Evolutionary conservation across 2,888 invertebrate species (phyloP), one percentile per base, ranked within the genome.

Genomic region (Ceraclea dissimilis): DNA sequence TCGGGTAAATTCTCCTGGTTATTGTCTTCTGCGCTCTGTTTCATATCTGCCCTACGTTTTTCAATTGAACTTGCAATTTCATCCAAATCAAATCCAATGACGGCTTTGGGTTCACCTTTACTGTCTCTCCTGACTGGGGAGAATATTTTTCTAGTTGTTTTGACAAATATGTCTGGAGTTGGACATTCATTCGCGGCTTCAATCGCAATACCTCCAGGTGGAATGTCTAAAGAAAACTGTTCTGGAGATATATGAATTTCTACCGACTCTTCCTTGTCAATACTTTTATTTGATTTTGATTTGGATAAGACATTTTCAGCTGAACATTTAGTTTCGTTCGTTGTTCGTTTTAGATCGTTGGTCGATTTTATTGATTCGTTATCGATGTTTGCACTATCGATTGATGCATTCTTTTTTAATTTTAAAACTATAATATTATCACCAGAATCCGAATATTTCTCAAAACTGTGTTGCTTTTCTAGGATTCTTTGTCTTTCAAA

Each of bases 81-180:
- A 65, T 71, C 72, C 0, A 74, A 70, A 33, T 72, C 67, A 22
- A 72, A 68, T 47, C 74, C 75, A 66, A 80, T 78, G 0, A 79
- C 79, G 2, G 79, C 78, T 64, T 75, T 71, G 1, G 78, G 73
- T 4, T 77, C 69, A 2, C 79, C 70, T 66, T 79, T 79, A n/a
- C 79, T 79, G 51, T 78, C 78, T 56, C 80, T 72, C 1, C 81
- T 79, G 2, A 86, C 80, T 0, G 89, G 86, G 0, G 88, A 86
- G 62, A 90, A 90, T 63, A 90, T 81, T 73, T 88, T 89, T 54
- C 88, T 79, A 44, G 87, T 89, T 0, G 90, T 90, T 70, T 87
- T 89, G 0, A 90, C 86, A 62, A 90, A 86, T 1, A 90, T 80
- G 67, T 86, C 88, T 47, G 79, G 77, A 0, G 74, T 74, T n/a